A percentile compares a stretch with the other conserved stretches of the same genome.
Evolutionary conservation across 2,113 vertebrate species (phyloP).

Genomic region (Synodontis membranacea): DNA sequence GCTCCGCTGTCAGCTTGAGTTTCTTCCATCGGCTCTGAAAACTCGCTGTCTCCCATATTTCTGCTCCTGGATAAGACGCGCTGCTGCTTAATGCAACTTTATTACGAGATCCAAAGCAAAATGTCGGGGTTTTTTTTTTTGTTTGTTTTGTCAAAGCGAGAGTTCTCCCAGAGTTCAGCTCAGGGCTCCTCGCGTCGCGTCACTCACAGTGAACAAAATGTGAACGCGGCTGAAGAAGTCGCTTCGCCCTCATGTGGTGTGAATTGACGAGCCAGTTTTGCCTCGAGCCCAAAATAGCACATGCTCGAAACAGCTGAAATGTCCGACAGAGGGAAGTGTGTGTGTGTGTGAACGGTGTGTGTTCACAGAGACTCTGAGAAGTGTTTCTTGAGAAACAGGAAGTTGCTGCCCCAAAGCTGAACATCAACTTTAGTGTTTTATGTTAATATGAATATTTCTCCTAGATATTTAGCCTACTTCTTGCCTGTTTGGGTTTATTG

Average conservation of each 20-base stretch:
- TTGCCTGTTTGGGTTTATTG: background rate
- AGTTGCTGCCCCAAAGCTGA: background rate
- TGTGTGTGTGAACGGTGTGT: background rate
- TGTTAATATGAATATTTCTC: background rate
- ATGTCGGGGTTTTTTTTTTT: background rate
- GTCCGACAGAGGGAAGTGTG: background rate
- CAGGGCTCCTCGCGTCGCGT: background rate
- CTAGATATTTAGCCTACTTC: background rate
- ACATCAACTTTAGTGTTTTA: background rate
- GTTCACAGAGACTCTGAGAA: background rate
- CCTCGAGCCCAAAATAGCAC: conserved; percentile 54
- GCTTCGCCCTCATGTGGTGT: conserved; percentile 36
- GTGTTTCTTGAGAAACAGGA: background rate
- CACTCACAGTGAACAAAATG: background rate
- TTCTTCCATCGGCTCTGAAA: conserved; percentile 47
- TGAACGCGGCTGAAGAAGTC: background rate
- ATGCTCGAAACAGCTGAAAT: conserved; percentile 29
- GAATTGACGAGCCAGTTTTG: conserved; percentile 40
- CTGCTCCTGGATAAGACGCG: background rate
- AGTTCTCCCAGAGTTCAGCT: background rate
- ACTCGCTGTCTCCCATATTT: conserved; percentile 56
- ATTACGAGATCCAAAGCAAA: background rate
- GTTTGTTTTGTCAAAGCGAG: background rate
- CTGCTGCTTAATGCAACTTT: background rate
- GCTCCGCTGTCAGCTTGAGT: conserved; percentile 42